These are phyloP conservation scores for Melinopterus prodromus DNA, from an alignment of 2,888 invertebrate species.

Conservation along the genomic window DNA sequence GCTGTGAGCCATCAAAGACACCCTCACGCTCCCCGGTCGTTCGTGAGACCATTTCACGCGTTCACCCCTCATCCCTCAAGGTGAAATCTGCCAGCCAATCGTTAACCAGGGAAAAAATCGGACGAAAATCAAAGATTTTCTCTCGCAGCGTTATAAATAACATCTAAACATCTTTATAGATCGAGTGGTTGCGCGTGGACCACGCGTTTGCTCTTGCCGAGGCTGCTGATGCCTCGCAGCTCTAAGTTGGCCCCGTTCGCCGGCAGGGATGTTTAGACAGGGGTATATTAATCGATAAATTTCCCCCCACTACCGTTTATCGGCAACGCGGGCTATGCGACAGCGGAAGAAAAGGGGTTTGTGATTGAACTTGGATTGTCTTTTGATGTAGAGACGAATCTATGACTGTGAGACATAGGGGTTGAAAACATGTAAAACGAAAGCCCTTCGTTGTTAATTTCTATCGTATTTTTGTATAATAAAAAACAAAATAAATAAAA, in stretches of 20 bases:
- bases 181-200: not conserved
- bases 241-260: not conserved
- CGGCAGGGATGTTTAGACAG: not conserved
- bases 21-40: not conserved
- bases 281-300: not conserved
- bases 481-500: too few relatives aligned
- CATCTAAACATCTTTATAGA: conserved; percentile 4
- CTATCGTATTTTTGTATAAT: too few relatives aligned
- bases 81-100: not conserved
- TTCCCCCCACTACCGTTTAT: not conserved
- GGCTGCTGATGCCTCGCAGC: not conserved
- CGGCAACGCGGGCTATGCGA: not conserved
- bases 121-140: not conserved
- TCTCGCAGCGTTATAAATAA: not conserved
- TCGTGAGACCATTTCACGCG: not conserved
- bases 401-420: not conserved
- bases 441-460: too few relatives aligned
- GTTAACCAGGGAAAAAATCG: not conserved
- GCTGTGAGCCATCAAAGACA: not conserved
- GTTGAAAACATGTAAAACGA: not conserved
- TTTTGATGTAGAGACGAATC: not conserved
- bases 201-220: not conserved
- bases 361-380: not conserved
- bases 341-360: not conserved
- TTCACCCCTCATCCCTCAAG: not conserved